These are phyloP conservation scores for Hirtodrosophila cameraria DNA, from an alignment of 2,888 invertebrate species.

Conservation along the genomic window DNA sequence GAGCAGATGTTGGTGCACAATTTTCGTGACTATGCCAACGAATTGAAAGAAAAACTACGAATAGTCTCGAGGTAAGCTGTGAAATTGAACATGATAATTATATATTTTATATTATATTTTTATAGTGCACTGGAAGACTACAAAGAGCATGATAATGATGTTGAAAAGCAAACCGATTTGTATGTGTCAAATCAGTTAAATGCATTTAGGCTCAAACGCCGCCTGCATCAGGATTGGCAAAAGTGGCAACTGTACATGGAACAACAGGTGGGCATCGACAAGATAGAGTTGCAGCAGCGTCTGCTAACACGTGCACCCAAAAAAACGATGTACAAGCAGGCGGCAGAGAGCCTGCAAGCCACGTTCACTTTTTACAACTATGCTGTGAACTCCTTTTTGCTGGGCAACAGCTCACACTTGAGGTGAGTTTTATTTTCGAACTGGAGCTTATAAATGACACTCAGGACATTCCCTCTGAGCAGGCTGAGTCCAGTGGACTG, in stretches of 20 bases:
- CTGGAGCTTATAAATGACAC: neutral
- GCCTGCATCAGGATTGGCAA: slow-evolving; percentile 57
- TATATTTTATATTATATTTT: neutral
- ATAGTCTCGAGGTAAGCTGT: slow-evolving; percentile 40
- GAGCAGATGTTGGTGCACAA: slow-evolving; percentile 17
- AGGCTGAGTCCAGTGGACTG: slow-evolving; percentile 38
- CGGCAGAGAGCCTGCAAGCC: slow-evolving; percentile 12
- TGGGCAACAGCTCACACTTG: neutral
- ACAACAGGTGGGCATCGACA: slow-evolving; percentile 5
- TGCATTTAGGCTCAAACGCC: slow-evolving; percentile 40
- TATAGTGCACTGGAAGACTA: slow-evolving; percentile 46
- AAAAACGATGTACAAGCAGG: neutral
- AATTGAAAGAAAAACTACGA: slow-evolving; percentile 23
- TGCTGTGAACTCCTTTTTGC: slow-evolving; percentile 23
- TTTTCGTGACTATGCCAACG: slow-evolving; percentile 20
- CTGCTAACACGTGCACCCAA: slow-evolving; percentile 23
- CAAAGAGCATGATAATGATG: slow-evolving; percentile 3
- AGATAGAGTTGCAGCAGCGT: slow-evolving; percentile 13
- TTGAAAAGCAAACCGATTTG: slow-evolving; percentile 18
- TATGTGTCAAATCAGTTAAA: slow-evolving; percentile 48
- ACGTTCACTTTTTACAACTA: slow-evolving; percentile 37
- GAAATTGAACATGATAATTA: too few relatives aligned
- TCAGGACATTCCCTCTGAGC: neutral
- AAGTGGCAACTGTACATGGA: slow-evolving; percentile 48
- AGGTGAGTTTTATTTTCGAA: slow-evolving; percentile 20